Base-by-base conservation (phyloP, 2,113 vertebrate species). In the Capreolus pygargus region DNA sequence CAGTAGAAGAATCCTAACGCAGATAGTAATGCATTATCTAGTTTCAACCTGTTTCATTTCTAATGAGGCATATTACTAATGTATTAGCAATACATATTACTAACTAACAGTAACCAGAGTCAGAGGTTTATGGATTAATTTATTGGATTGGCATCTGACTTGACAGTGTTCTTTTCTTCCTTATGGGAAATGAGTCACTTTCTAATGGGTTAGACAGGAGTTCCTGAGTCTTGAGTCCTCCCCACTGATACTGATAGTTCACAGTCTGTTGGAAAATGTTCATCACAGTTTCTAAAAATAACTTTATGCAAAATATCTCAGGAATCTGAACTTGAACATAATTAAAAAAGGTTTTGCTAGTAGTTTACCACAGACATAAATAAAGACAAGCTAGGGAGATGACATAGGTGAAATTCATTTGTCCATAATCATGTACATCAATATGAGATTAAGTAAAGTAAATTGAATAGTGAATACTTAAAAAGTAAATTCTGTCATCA, bases 231-330 rank as follows among this genome's bases (percentile, higher is more conserved):
- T 39, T 74, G 4, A 82, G 3, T 2, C 4, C 1, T 27, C 16
- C 2, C 1, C 6, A 1, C 13, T 47, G 7, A 50, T 4, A 36
- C 16, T 84, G 25, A 5, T 89, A 78, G 4, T 50, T 0, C 12
- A 92, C n/a, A 92, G 17, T 3, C 64, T 78, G 1, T 17, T 82
- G 16, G 78, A 45, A 92, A 84, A 47, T 43, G 7, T 5, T 82
- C 3, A 54, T 30, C 17, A 30, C 79, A 12, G 9, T 55, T 27
- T 93, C 15, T 3, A 11, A 81, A 33, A 45, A 79, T 88, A 13
- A 19, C 3, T 91, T 74, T 50, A 43, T 50, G 2, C 85, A 97
- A 97, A 89, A 36, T 89, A 94, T 58, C 91, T 91, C 4, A 86
- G 25, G 4, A 43, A 81, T 64, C 39, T 30, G 30, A 95, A 94